These are phyloP conservation scores for Gryllus longicercus DNA, from an alignment of 2,888 invertebrate genomes.

Conservation along the genomic window DNA sequence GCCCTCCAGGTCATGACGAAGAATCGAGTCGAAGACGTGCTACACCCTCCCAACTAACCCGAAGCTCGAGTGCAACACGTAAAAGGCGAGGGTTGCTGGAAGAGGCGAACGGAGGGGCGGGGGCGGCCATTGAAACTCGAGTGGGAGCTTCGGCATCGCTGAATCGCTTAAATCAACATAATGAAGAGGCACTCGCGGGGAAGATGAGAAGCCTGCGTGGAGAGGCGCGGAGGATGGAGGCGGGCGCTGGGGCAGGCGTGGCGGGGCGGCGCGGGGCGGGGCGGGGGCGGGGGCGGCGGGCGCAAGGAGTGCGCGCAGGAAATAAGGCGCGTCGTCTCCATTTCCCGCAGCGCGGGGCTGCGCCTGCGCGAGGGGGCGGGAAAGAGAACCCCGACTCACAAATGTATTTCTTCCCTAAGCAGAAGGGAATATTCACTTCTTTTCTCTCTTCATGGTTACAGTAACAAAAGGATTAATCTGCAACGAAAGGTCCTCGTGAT, in stretches of 20 bases:
- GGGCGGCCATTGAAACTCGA: background rate
- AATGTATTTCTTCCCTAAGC: too few relatives aligned
- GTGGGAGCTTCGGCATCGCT: background rate
- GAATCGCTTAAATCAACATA: constrained; percentile 10
- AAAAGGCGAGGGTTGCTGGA: background rate
- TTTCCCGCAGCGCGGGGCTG: too few relatives aligned
- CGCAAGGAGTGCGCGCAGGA: background rate
- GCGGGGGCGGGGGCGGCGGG: background rate
- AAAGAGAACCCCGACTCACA: too few relatives aligned
- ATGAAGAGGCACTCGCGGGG: background rate
- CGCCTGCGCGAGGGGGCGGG: too few relatives aligned
- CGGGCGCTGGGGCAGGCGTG: background rate
- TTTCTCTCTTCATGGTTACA: too few relatives aligned
- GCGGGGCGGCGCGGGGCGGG: background rate
- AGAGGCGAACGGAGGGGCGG: background rate
- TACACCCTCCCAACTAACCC: background rate
- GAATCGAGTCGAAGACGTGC: background rate
- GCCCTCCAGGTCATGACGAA: background rate
- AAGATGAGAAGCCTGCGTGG: background rate
- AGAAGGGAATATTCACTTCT: too few relatives aligned
- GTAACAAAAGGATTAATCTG: too few relatives aligned
- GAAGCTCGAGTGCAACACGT: background rate
- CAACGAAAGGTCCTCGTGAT: too few relatives aligned
- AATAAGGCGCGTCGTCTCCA: too few relatives aligned
- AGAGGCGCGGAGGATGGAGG: background rate